Percentiles rank a stretch among this genome's conserved stretches.
Evolutionary conservation across 1,140 invertebrate genomes (phyloP).

Genomic region (Eufriesea mexicana): DNA sequence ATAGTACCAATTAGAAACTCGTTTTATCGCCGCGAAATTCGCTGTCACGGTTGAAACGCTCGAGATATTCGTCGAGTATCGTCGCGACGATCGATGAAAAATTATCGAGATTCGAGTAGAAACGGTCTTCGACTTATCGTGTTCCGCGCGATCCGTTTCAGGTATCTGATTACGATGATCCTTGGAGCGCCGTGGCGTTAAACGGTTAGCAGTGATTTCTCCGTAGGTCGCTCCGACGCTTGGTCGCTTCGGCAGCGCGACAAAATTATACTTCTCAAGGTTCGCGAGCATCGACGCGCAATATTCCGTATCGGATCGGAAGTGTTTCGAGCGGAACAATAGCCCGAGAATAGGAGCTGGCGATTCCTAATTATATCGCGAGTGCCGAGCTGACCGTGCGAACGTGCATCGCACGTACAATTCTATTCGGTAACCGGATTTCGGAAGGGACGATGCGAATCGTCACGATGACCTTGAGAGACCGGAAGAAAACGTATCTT

Average conservation of each 20-base stretch:
- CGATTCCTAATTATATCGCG: slow-evolving; percentile 12
- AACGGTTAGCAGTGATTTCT: neutral
- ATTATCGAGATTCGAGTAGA: neutral
- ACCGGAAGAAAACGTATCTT: neutral
- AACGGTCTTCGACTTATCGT: neutral
- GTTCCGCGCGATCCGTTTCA: neutral
- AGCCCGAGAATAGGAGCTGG: neutral
- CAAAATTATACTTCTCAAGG: neutral
- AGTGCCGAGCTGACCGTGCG: neutral
- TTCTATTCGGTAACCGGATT: neutral
- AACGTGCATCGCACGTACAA: neutral
- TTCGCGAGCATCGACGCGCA: neutral
- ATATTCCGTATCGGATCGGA: neutral
- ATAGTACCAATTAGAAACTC: neutral
- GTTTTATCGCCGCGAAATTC: neutral
- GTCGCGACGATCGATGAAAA: neutral
- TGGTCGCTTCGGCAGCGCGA: no score
- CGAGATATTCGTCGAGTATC: no score
- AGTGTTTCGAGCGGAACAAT: neutral
- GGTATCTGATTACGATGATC: neutral
- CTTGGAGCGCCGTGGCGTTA: neutral
- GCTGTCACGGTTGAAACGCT: neutral
- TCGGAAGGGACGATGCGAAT: neutral
- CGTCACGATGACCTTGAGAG: slow-evolving; percentile 28
- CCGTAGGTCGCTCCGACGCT: no score